These are phyloP conservation scores for Myocastor coypus DNA, from an alignment of 2,113 vertebrate species.

Conservation along the genomic window DNA sequence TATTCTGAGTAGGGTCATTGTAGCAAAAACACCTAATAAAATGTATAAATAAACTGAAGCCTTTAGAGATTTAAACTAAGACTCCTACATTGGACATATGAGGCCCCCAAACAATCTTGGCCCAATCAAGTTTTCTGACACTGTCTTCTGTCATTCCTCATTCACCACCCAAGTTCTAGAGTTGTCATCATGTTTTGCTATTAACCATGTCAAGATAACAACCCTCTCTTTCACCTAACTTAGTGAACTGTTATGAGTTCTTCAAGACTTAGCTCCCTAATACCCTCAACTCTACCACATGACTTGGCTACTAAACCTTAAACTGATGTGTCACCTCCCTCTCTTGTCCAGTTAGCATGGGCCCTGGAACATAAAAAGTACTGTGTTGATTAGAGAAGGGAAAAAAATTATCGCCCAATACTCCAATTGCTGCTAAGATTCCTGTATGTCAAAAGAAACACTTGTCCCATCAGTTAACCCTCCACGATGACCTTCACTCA, in stretches of 20 bases:
- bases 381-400: not conserved
- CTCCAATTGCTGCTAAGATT: slow-evolving; percentile 1
- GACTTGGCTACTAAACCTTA: not conserved
- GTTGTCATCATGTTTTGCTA: not conserved
- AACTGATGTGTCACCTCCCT: not conserved
- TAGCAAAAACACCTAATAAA: not conserved
- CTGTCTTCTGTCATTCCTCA: not conserved
- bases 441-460: slow-evolving; percentile 5
- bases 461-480: not conserved
- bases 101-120: not conserved
- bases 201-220: not conserved
- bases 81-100: not conserved
- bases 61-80: slow-evolving; percentile 28
- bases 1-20: not conserved
- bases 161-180: not conserved
- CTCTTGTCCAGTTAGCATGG: not conserved
- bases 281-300: not conserved
- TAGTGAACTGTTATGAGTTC: not conserved
- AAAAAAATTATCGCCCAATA: not conserved
- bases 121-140: not conserved
- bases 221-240: not conserved
- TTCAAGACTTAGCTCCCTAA: not conserved
- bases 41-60: not conserved
- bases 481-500: not conserved
- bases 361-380: not conserved